Evolutionary conservation across 2,113 vertebrate genomes (phyloP).

Genomic region (Lamprotornis superbus): DNA sequence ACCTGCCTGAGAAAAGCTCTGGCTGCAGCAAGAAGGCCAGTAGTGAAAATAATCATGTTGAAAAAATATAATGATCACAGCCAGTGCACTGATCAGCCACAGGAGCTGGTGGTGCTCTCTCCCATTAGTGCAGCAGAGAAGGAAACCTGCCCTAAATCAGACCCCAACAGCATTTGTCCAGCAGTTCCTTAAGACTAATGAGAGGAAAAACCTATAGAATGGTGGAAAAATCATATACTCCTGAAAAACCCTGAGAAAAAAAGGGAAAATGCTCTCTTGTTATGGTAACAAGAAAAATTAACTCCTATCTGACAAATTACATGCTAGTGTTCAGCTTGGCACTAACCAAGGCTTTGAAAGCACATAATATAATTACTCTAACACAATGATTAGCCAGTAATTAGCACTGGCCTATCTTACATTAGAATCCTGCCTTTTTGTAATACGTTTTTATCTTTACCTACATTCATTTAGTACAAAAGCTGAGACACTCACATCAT

Average conservation of each 20-base stretch:
- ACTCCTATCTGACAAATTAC: conserved; percentile 57
- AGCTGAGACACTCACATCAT: conserved; percentile 23
- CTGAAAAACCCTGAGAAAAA: neutral
- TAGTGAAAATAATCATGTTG: neutral
- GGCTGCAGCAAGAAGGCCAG: neutral
- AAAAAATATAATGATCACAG: neutral
- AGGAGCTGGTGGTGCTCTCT: neutral
- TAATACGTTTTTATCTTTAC: conserved; percentile 60
- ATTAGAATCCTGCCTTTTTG: conserved; percentile 51
- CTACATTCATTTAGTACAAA: conserved; percentile 46
- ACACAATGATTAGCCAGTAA: conserved; percentile 65
- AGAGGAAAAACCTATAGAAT: neutral
- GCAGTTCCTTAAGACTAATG: neutral
- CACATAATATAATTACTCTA: conserved; percentile 63
- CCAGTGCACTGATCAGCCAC: neutral
- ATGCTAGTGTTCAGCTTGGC: neutral
- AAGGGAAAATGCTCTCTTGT: neutral
- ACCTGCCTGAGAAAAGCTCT: neutral
- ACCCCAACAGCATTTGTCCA: neutral
- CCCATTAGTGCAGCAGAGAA: neutral
- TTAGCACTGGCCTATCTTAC: conserved; percentile 62
- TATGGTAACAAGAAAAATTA: conserved; percentile 39
- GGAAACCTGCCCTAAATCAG: neutral
- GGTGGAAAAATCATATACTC: neutral
- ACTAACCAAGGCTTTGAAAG: conserved; percentile 40